Base-by-base conservation (phyloP, 2,797 vertebrate genomes). In the Neosilurus hyrtlii region DNA sequence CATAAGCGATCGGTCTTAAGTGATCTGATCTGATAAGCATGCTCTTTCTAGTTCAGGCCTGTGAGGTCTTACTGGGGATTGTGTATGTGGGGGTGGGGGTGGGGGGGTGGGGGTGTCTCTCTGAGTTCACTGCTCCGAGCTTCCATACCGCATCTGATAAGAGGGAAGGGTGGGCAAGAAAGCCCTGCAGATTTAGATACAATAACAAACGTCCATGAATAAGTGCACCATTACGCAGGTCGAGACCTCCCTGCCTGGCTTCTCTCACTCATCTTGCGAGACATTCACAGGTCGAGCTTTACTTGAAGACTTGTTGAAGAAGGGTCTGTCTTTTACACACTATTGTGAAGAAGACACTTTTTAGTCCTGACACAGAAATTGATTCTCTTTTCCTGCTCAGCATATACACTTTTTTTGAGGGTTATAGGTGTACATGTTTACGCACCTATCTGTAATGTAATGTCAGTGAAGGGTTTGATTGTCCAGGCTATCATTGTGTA, bases 171-270 rank as follows among this genome's bases (percentile, higher is more conserved):
- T 15, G 37, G 72, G n/a, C 22, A 79, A 65, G 22, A 70, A 77
- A 43, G 73, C 63, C 63, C 43, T 24, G 59, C 84, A 86, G 88
- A 84, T 62, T 87, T 87, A 82, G 83, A 82, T 79, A 71, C 70
- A 86, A 74, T 88, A 89, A 90, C 87, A 89, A 87, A 86, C 88
- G 37, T 79, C 51, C 62, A 79, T 61, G 61, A 52, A 85, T 26
- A 85, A 83, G 88, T 88, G 82, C 43, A 63, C 65, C 68, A 82
- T 66, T 80, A 66, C 16, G 62, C 79, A 78, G 74, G 73, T 14
- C 30, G 35, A 35, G 76, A 89, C 78, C 84, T 83, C 83, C 74
- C 73, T 68, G 82, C 74, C 51, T 57, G 67, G 76, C 30, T 78
- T 67, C 74, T 82, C 59, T 72, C 76, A 67, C 52, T 88, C 83